Base-by-base conservation (phyloP, 2,113 vertebrate genomes). In the Tiliqua scincoides region DNA sequence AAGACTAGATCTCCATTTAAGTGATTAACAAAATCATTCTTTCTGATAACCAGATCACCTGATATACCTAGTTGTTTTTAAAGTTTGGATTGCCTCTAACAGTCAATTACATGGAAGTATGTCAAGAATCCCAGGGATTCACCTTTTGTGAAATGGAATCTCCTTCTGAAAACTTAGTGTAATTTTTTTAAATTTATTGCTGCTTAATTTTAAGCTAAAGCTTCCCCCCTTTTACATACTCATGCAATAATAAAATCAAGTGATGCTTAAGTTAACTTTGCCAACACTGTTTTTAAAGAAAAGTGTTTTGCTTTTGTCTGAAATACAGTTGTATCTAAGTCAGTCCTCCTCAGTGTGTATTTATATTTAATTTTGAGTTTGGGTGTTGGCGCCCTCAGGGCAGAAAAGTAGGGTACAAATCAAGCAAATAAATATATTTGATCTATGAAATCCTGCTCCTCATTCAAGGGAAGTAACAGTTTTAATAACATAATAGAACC, bases 101-200 rank as follows among this genome's bases (percentile, higher is more conserved):
- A n/a, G 6, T 2, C 1, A 70, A 17, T n/a, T 83, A 35, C 54
- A 5, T 18, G 57, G 75, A 2, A 25, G 35, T 65, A 30, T 40
- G 76, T 3, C 27, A 40, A 32, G 79, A 88, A 75, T 76, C 20
- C 21, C 0, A 0, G 10, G 1, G 1, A 12, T n/a, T 81, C 23
- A 73, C 62, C 8, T 48, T 40, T 30, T 84, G 14, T 48, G n/a
- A 74, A 52, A 52, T 62, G 12, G 10, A 59, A 8, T 57, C 37
- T 73, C 57, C 35, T 80, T 79, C 48, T 18, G 21, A 61, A 78
- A 54, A 2, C 21, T 35, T 17, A 32, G 6, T 14, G 2, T 6
- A 35, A 27, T 25, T 48, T 68, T 32, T 62, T 67, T 81, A 23
- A 43, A 59, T 30, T 21, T 72, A 83, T 72, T 83, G 2, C 70